Conservation (phyloP, 2,113 vertebrate genomes). For the Ciconia stormi region DNA sequence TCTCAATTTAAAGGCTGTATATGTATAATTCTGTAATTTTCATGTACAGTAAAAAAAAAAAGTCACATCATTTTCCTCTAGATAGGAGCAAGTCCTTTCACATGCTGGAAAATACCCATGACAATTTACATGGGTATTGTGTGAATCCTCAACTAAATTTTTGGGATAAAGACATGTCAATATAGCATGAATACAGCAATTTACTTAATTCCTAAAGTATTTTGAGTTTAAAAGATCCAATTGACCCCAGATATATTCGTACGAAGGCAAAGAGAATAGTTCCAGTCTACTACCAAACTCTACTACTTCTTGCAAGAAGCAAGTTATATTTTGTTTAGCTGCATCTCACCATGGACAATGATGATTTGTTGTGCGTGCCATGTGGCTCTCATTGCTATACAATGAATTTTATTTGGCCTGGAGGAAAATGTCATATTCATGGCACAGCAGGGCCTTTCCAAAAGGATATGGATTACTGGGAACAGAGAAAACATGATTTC, state of each 20-base stretch:
- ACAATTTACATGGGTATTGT: background rate
- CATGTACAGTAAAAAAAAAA: background rate
- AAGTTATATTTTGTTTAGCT: background rate
- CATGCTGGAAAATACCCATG: rapidly evolving
- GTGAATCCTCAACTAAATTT: background rate
- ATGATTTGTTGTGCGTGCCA: background rate
- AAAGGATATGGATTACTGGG: background rate
- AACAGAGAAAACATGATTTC: background rate
- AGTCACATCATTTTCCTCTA: background rate
- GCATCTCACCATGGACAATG: background rate
- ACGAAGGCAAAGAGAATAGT: background rate
- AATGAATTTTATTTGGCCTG: background rate
- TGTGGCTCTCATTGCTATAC: background rate
- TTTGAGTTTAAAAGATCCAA: background rate
- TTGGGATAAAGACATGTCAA: background rate
- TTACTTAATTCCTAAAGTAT: background rate
- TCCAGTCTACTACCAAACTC: background rate
- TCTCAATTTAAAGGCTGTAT: background rate
- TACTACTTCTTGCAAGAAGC: background rate
- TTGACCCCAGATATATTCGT: background rate
- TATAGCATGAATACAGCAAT: background rate
- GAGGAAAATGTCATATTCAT: background rate
- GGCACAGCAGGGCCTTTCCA: background rate
- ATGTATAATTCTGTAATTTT: background rate
- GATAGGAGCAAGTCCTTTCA: background rate